Conservation (phyloP, 2,888 invertebrate species). For the Rotaria macrura region DNA sequence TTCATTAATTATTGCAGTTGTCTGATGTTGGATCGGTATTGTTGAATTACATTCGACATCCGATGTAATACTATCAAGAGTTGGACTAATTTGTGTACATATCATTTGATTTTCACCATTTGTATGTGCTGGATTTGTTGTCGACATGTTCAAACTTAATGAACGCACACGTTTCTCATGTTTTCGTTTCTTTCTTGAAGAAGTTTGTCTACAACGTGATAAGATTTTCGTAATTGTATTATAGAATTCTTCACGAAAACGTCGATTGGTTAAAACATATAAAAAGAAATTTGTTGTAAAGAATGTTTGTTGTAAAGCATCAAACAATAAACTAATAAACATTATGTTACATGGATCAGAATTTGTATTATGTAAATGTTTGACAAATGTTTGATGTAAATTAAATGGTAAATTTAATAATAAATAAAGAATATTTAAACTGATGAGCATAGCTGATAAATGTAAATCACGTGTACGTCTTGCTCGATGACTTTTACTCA, state of each 20-base stretch:
- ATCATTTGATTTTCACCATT: background rate
- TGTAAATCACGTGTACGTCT: slow-evolving; percentile 4
- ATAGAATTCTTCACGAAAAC: slow-evolving; percentile 13
- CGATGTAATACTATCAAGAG: background rate
- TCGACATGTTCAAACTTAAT: background rate
- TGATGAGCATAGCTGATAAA: background rate
- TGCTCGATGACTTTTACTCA: background rate
- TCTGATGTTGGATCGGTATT: background rate
- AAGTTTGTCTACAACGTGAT: background rate
- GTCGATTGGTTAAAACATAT: slow-evolving; percentile 14
- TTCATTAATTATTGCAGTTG: background rate
- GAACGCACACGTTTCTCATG: background rate
- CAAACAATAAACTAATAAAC: background rate
- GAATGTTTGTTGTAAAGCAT: background rate
- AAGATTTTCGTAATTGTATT: background rate
- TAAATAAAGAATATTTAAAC: background rate
- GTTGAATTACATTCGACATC: background rate
- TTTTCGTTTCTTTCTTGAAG: background rate
- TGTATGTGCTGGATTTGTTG: background rate
- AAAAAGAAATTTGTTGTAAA: slow-evolving; percentile 5
- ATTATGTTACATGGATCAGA: background rate
- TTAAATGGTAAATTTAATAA: slow-evolving; percentile 8
- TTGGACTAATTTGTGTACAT: background rate
- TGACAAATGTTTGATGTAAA: background rate
- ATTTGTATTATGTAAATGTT: background rate